Evolutionary conservation across 2,797 vertebrate genomes (phyloP), one percentile per base, ranked within the genome.

Genomic region (Nyctalus aviator): DNA sequence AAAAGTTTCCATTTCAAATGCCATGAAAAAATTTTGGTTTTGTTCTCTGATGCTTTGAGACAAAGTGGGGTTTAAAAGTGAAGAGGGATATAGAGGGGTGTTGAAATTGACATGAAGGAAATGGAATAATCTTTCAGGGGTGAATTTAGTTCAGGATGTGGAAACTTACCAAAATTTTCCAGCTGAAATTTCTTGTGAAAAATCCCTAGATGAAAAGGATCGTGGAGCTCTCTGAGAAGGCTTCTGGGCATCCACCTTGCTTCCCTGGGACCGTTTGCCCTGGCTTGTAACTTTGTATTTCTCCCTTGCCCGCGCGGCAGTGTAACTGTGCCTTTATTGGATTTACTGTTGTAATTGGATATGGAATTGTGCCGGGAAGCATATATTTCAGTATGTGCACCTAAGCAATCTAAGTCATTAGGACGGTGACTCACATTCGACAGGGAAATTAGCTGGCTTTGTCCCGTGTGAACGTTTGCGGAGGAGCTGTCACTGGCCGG

Each of bases 41-140:
- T 59, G 23, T 73, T 27, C 82, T 88, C 75, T 96, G 95, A 97
- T 62, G 94, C 93, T 97, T 96, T 97, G 94, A 97, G 94, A 96
- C 88, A 97, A 97, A 96, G 90, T 96, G 96, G 94, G 95, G 93
- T 95, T 96, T 97, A 96, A 94, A 97, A 95, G 91, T 96, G 89
- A 97, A 97, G 94, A 97, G 93, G 91, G 73, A 78, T 95, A 94
- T 87, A 96, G 96, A 96, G 95, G 97, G 95, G 96, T 96, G 82
- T 97, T 96, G 96, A 96, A 97, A 96, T 92, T 97, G 94, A 37
- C 94, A 53, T 73, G 81, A 97, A 97, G 90, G 84, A 97, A 96
- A 97, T 94, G 87, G 93, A 90, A 95, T 96, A 93, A 96, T 97
- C 92, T 97, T 86, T 93, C 64, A 88, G 69, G 75, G 55, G 68